Base-by-base conservation (phyloP, 2,113 vertebrate species). In the Trematocara marginatum region DNA sequence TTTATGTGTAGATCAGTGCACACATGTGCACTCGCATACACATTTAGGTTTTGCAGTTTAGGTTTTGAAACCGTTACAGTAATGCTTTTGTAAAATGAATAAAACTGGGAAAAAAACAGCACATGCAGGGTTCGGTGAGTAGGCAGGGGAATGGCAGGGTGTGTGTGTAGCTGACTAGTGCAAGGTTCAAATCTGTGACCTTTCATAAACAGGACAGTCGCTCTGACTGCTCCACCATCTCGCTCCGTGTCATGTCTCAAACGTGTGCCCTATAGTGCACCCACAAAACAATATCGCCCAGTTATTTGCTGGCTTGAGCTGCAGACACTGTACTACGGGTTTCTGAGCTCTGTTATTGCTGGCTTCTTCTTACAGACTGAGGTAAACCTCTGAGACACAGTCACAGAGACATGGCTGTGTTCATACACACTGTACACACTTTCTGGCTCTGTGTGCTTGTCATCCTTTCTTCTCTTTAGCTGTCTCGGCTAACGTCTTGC, bases 321-420 rank as follows among this genome's bases (percentile, higher is more conserved):
- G 79, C 49, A 81, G 74, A 86, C 23, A n/a, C 34, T 31, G 79
- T 18, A 20, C 66, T 31, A 85, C 12, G 47, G 66, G 13, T 83
- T 86, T 79, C 42, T 82, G 69, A 57, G 61, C 59, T 79, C 4
- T 85, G 51, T 83, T 89, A 86, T 91, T 85, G 71, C 86, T 29
- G 90, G 84, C 82, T 85, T 47, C 74, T 79, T 81, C 64, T 57
- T 4, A 5, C 29, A 90, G 82, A 84, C 88, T 57, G 80, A 91
- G 83, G 86, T 92, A 91, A 91, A 92, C 87, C 85, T 80, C 83
- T 78, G 59, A 64, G 23, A 88, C 76, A 91, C 66, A 87, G 86
- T 64, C 80, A 87, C 83, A 83, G 47, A 85, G 83, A 86, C 61
- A 38, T 0, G 4, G 69, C 78, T 11, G 31, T 10, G 10, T 81